Conservation (phyloP, 1,140 invertebrate species). For the Drosophila sturtevanti region DNA sequence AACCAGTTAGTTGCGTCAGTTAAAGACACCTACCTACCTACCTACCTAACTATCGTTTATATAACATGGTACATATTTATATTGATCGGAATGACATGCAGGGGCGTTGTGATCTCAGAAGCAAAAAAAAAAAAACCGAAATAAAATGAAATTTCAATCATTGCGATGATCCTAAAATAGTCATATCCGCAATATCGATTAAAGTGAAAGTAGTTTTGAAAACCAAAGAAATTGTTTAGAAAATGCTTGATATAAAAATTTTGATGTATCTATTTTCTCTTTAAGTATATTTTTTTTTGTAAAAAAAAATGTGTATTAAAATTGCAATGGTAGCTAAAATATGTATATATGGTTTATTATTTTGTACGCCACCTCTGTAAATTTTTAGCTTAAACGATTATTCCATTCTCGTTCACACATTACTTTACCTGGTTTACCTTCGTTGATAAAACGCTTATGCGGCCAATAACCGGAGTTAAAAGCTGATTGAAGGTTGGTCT, state of each 20-base stretch:
- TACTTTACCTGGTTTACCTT: slow-evolving; percentile 64
- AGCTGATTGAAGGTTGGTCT: slow-evolving; percentile 51
- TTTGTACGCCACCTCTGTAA: neutral
- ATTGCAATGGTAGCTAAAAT: neutral
- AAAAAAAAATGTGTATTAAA: neutral
- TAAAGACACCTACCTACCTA: slow-evolving; percentile 23
- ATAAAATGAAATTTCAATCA: neutral
- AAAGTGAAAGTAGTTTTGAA: no score
- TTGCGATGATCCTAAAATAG: no score
- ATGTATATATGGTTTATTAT: neutral
- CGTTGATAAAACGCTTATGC: slow-evolving; percentile 38
- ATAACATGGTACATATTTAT: slow-evolving; percentile 31
- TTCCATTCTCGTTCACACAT: slow-evolving; percentile 15
- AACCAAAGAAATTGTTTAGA: no score
- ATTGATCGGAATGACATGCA: slow-evolving; percentile 28
- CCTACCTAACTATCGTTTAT: slow-evolving; percentile 24
- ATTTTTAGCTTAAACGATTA: neutral
- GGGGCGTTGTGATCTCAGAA: neutral
- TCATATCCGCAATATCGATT: no score
- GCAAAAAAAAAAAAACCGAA: neutral
- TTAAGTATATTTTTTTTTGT: no score
- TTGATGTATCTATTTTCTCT: no score
- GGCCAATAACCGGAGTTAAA: slow-evolving; percentile 64
- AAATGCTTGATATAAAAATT: no score
- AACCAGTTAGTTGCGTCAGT: slow-evolving; percentile 56